A percentile compares a stretch with the other conserved stretches of the same genome.
Evolutionary conservation across 1,140 invertebrate genomes (phyloP).

Genomic region (Acromyrmex heyeri): DNA sequence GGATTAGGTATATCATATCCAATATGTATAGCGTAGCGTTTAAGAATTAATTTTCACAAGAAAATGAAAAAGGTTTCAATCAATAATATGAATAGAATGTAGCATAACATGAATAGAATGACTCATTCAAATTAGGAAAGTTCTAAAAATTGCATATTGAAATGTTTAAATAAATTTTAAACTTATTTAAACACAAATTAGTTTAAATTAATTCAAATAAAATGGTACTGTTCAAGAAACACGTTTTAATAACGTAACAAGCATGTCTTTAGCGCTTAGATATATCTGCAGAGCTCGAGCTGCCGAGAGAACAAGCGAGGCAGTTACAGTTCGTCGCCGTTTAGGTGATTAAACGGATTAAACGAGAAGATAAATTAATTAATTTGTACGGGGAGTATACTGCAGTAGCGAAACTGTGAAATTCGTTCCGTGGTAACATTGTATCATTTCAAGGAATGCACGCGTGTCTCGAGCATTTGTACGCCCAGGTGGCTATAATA

Average conservation of each 20-base stretch:
- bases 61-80: background rate
- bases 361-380: conserved; percentile 44
- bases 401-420: background rate
- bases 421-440: conserved; percentile 25
- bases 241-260: conserved; percentile 31
- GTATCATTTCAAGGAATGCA: conserved; percentile 31
- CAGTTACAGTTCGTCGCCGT: conserved; percentile 15
- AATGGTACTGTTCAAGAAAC: background rate
- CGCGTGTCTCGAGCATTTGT: background rate
- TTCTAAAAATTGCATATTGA: background rate
- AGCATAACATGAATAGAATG: background rate
- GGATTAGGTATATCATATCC: too few species aligned
- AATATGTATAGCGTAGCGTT: too few species aligned
- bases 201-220: background rate
- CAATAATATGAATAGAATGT: background rate
- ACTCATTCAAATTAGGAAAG: background rate
- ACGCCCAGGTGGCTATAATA: conserved; percentile 8
- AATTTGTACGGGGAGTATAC: conserved; percentile 19
- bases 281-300: background rate
- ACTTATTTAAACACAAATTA: background rate
- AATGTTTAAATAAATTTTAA: background rate
- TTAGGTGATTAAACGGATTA: conserved; percentile 45
- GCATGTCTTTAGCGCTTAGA: conserved; percentile 4
- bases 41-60: background rate
- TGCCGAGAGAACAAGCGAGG: conserved; percentile 9